phyloP scores from a whole-genome alignment of 2,797 vertebrate species.

The Arctocebus calabarensis region DNA sequence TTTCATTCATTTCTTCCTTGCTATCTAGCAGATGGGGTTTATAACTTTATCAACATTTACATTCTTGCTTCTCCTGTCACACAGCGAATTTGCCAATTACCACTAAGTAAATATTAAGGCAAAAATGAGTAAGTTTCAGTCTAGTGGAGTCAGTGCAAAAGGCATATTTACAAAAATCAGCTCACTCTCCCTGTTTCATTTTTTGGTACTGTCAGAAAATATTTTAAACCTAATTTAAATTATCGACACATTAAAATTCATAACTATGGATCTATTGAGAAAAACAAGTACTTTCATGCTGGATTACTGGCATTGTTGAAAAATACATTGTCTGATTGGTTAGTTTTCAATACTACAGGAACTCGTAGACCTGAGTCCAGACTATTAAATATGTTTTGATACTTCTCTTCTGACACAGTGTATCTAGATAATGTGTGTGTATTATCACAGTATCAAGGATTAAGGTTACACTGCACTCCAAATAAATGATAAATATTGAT shows the following conservation, averaged over 20 bases:
- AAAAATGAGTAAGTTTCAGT: background rate
- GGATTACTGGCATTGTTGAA: background rate
- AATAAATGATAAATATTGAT: background rate
- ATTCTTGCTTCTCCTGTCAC: background rate
- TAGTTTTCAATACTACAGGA: background rate
- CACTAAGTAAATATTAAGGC: background rate
- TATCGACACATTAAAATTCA: background rate
- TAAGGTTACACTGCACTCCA: background rate
- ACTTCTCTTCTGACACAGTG: background rate
- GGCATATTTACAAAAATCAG: background rate
- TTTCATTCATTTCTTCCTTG: slow-evolving; percentile 22
- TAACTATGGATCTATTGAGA: background rate
- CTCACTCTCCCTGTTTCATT: background rate
- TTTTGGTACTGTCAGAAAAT: background rate
- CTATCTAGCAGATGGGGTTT: background rate
- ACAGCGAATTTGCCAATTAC: background rate
- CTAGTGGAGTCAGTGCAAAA: background rate
- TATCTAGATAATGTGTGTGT: background rate
- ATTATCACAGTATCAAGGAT: background rate
- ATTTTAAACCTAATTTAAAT: slow-evolving; percentile 31
- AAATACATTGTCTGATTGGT: background rate
- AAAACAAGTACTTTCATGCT: background rate
- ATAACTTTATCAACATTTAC: background rate
- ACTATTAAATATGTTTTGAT: background rate
- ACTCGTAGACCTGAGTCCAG: background rate